Conservation (phyloP, 2,888 invertebrate species). For the Drosophila fungiperda region DNA sequence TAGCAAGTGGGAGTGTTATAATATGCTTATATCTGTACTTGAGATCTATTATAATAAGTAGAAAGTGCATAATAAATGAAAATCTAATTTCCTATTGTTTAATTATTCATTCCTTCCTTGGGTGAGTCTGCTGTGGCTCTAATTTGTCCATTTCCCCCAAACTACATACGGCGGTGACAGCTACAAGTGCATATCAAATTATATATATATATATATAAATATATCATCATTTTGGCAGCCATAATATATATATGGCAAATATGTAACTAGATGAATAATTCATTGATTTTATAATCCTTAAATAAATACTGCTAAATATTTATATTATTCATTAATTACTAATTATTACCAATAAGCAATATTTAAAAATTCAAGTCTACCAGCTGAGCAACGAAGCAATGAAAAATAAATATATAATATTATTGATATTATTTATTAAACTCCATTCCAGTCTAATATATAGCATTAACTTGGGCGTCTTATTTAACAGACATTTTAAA, state of each 20-base stretch:
- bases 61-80: background rate
- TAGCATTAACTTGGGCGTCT: slow-evolving; percentile 7
- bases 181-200: slow-evolving; percentile 62
- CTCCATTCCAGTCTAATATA: background rate
- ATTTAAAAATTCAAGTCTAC: background rate
- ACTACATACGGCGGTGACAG: slow-evolving; percentile 26
- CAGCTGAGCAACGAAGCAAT: background rate
- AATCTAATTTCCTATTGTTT: background rate
- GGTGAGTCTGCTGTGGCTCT: slow-evolving; percentile 46
- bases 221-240: no score
- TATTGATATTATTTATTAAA: background rate
- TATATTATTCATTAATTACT: background rate
- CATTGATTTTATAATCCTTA: slow-evolving; percentile 8
- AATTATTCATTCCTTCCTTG: slow-evolving; percentile 59
- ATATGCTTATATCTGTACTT: background rate
- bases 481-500: background rate
- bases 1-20: background rate
- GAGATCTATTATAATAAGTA: background rate
- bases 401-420: background rate
- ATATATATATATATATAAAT: slow-evolving; percentile 39
- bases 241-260: slow-evolving; percentile 39
- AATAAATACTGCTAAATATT: background rate
- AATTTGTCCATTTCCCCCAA: slow-evolving; percentile 63
- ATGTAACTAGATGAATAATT: slow-evolving; percentile 34
- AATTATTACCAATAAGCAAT: background rate